Percentiles rank a stretch among this genome's conserved stretches.
Evolutionary conservation across 2,888 invertebrate species (phyloP).

Genomic region (Drosophila lacicola): DNA sequence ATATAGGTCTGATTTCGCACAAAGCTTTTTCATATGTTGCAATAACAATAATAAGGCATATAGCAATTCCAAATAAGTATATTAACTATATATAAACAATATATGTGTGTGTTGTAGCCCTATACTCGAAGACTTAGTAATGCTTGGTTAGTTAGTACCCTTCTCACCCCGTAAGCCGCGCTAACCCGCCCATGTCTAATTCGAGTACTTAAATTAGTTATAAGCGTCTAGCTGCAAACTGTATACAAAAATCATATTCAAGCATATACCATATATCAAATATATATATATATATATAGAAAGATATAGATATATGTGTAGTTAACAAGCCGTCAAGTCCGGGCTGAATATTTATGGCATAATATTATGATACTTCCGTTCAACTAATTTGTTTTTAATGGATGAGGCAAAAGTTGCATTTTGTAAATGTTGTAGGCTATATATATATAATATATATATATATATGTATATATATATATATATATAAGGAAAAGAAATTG

Average conservation of each 20-base stretch:
- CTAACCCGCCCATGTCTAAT: background rate
- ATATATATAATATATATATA: slow-evolving; percentile 5
- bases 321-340: slow-evolving; percentile 25
- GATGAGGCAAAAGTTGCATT: slow-evolving; percentile 45
- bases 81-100: slow-evolving; percentile 19
- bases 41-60: slow-evolving; percentile 43
- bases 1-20: slow-evolving; percentile 41
- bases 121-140: slow-evolving; percentile 33
- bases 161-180: background rate
- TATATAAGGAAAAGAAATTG: slow-evolving; percentile 24
- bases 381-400: slow-evolving; percentile 14
- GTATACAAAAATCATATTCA: slow-evolving; percentile 36
- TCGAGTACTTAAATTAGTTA: slow-evolving; percentile 38
- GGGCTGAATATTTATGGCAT: slow-evolving; percentile 22
- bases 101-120: slow-evolving; percentile 47
- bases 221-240: slow-evolving; percentile 28
- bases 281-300: slow-evolving; percentile 12
- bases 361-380: slow-evolving; percentile 17
- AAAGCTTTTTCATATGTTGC: slow-evolving; percentile 45
- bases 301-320: slow-evolving; percentile 20
- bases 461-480: too few species aligned
- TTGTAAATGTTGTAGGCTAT: slow-evolving; percentile 52
- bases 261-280: slow-evolving; percentile 11
- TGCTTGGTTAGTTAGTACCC: slow-evolving; percentile 38
- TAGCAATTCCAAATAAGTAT: slow-evolving; percentile 21